Evolutionary conservation across 2,888 invertebrate genomes (phyloP), one percentile per base, ranked within the genome.

Genomic region (Monochamus alternatus): DNA sequence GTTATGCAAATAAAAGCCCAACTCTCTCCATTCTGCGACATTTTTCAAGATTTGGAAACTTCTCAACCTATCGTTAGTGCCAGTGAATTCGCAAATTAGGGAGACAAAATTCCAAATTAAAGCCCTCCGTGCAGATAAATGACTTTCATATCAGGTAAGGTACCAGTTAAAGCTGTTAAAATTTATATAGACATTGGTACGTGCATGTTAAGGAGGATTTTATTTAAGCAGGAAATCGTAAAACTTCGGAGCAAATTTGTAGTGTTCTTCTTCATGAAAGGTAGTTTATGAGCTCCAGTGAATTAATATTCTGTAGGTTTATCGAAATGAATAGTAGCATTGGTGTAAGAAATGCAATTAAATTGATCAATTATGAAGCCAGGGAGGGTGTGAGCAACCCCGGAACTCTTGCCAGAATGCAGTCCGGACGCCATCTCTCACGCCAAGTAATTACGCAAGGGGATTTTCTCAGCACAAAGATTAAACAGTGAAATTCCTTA

Each of bases 401-500:
- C 80, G 80, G 80, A 80, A 81, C 76, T 77, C 80, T 80, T 77
- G 81, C 85, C 85, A 85, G 84, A 85, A 85, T 84, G 84, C 85
- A 85, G 83, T 85, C 84, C 82, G 77, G 75, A 80, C 84, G 84
- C 86, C 87, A 87, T 87, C 86, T 85, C 84, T 87, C 87, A 87
- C 86, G 83, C 85, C 84, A 83, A 86, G 87, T 87, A 88, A 88
- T 88, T 88, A 88, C 87, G 85, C 83, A 83, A 84, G 86, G 87
- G 87, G 87, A 87, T 87, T 87, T 87, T 87, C 87, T 86, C 84
- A 84, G 81, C 86, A 83, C 85, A 80, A 87, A 87, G 87, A 87
- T 88, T 87, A 88, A 88, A 87, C 85, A 86, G 86, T 82, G 83
- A 87, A 87, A 87, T 87, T 88, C 87, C 86, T 83, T 85, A 85